Percentiles rank a stretch among this genome's conserved stretches.
Conservation (phyloP, 92 coral and sea anemone genomes). For the Parazoanthus darwini region DNA sequence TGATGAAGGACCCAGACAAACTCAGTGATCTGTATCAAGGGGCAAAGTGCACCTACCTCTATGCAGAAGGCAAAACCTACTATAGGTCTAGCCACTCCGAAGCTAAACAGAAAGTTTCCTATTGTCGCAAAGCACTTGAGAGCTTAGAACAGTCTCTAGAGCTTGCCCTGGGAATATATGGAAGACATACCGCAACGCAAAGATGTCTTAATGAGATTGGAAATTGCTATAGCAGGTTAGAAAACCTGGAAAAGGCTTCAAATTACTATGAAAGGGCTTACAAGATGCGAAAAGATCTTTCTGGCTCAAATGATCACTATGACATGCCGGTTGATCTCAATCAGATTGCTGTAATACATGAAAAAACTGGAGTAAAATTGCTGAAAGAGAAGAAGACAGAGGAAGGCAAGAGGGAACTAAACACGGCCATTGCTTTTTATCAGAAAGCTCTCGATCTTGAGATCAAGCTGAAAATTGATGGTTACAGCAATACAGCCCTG, state of each 20-base stretch:
- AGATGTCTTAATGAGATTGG: no score
- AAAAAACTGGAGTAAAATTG: no score
- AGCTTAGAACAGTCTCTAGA: slow-evolving; percentile 1
- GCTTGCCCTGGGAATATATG: slow-evolving; percentile 22
- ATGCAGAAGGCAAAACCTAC: slow-evolving; percentile 21
- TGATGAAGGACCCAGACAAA: not conserved
- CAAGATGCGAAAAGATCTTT: slow-evolving; percentile 5
- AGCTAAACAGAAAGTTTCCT: not conserved
- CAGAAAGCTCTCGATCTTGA: slow-evolving; percentile 11
- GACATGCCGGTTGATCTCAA: no score
- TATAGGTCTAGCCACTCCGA: slow-evolving; percentile 1
- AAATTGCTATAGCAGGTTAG: slow-evolving; percentile 13
- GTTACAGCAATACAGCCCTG: slow-evolving; percentile 46
- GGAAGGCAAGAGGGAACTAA: not conserved
- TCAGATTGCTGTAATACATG: no score
- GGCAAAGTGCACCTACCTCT: not conserved
- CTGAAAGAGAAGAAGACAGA: no score
- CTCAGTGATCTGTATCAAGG: not conserved
- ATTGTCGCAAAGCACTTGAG: no score
- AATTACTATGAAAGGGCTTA: slow-evolving; percentile 18
- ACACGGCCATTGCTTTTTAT: not conserved
- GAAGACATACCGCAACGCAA: slow-evolving; percentile 50
- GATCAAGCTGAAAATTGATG: slow-evolving; percentile 31
- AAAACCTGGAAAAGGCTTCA: slow-evolving; percentile 39
- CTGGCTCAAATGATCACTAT: slow-evolving; percentile 21